phyloP scores from a whole-genome alignment of 2,113 vertebrate genomes.

The Tychaedon coryphoeus region DNA sequence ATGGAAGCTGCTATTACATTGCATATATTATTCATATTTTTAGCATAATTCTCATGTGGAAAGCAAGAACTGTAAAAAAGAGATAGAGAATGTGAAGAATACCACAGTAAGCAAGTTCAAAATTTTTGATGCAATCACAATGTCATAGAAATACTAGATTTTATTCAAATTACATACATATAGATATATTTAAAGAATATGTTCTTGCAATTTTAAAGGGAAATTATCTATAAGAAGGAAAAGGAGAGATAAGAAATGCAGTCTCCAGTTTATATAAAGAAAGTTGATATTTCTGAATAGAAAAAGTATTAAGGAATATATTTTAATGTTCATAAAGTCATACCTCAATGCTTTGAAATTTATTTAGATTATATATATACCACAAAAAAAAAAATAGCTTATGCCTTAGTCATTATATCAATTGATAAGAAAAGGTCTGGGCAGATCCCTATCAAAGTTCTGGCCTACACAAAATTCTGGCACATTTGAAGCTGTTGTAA shows the following conservation, averaged over 20 bases:
- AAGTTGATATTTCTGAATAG: rapidly evolving
- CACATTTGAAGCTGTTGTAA: background rate
- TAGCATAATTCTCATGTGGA: background rate
- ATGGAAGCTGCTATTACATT: background rate
- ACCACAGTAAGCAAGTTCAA: background rate
- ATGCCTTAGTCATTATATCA: background rate
- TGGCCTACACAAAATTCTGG: background rate
- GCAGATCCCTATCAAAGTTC: background rate
- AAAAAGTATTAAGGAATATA: background rate
- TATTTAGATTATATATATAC: background rate
- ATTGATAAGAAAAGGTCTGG: background rate
- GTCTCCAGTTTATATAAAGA: background rate
- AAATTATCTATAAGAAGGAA: background rate
- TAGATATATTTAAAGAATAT: background rate
- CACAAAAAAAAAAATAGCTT: rapidly evolving
- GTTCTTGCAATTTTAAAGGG: background rate
- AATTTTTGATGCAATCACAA: background rate
- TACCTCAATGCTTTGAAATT: background rate
- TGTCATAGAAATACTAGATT: background rate
- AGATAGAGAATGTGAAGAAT: background rate
- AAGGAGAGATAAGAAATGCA: background rate
- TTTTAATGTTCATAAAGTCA: background rate
- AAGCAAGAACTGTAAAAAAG: background rate
- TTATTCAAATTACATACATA: background rate
- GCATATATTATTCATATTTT: conserved; percentile 29